Conservation (phyloP, 2,797 vertebrate genomes). For the Xerus rutilus region DNA sequence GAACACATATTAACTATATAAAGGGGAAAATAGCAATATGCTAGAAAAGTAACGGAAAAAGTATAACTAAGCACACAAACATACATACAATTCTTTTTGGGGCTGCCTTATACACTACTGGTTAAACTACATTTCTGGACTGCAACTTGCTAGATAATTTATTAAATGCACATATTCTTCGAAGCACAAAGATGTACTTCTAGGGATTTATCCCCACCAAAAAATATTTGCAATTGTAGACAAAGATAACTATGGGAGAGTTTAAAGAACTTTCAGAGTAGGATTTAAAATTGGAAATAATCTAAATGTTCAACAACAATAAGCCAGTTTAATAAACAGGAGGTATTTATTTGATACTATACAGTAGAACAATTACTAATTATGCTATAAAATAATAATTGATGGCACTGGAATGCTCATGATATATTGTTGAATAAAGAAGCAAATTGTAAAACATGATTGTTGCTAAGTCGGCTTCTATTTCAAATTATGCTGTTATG, state of each 20-base stretch:
- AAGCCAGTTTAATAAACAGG: not conserved
- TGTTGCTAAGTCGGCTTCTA: not conserved
- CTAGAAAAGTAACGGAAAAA: conserved; percentile 10
- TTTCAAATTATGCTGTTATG: not conserved
- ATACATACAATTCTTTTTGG: not conserved
- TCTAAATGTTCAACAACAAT: not conserved
- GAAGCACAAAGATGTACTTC: conserved; percentile 12
- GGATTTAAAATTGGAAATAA: not conserved
- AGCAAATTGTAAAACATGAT: not conserved
- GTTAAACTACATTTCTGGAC: not conserved
- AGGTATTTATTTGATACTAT: not conserved
- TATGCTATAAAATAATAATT: not conserved
- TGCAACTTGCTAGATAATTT: not conserved
- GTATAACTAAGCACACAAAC: not conserved
- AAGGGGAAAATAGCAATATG: not conserved
- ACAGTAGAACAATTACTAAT: not conserved
- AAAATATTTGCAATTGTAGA: not conserved
- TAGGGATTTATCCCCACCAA: not conserved
- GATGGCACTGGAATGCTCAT: not conserved
- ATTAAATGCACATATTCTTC: not conserved
- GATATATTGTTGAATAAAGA: not conserved
- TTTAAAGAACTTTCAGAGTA: not conserved
- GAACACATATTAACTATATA: not conserved
- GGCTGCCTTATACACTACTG: not conserved
- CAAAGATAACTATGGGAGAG: not conserved